These are phyloP conservation scores for Falco peregrinus DNA, from an alignment of 2,797 vertebrate species.

Conservation along the genomic window DNA sequence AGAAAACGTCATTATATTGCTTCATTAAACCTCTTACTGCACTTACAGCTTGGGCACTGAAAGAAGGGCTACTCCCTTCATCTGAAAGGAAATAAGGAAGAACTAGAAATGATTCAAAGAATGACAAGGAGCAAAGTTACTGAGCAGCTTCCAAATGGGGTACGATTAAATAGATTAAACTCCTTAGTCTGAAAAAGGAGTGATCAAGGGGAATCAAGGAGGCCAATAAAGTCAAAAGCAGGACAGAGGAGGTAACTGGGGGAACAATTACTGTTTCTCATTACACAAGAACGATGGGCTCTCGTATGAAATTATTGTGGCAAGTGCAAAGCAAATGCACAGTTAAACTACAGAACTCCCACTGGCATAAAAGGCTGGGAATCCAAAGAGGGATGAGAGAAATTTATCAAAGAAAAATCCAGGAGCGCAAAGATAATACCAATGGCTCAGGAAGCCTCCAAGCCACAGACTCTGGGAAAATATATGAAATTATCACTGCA, in stretches of 20 bases:
- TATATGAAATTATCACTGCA: background rate
- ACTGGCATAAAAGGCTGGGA: background rate
- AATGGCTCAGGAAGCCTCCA: background rate
- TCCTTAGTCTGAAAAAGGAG: background rate
- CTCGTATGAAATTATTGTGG: background rate
- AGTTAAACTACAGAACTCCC: background rate
- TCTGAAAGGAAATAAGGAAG: background rate
- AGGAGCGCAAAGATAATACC: background rate
- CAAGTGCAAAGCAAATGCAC: background rate
- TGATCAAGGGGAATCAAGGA: background rate
- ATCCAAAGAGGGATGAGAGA: background rate
- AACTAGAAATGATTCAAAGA: background rate
- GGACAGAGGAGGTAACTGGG: background rate
- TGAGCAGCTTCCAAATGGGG: background rate
- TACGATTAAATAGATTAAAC: background rate
- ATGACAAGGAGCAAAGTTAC: background rate
- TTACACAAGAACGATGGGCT: background rate
- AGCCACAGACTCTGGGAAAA: background rate
- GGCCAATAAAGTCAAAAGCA: background rate
- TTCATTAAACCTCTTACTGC: background rate
- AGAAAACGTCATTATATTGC: background rate
- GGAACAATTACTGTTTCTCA: constrained; percentile 13
- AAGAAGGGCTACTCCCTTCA: background rate
- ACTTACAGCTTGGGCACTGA: background rate
- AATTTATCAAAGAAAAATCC: background rate